Evolutionary conservation across 1,140 invertebrate genomes (phyloP), one percentile per base, ranked within the genome.

Genomic region (Penaeus chinensis): DNA sequence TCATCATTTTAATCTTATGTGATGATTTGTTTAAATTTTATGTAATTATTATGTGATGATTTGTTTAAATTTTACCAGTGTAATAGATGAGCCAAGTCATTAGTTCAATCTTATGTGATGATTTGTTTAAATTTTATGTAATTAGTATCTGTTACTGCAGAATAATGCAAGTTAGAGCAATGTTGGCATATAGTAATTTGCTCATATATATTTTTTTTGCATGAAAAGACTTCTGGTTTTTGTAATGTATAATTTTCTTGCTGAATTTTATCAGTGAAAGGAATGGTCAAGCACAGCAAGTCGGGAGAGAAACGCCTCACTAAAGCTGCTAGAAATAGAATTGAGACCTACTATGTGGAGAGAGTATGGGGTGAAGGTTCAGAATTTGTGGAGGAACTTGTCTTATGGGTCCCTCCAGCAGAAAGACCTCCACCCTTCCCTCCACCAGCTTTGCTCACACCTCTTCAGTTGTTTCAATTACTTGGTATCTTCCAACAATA

Each of bases 281-380:
- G 81, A 42, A 89, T 89, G 89, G 63, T 89, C 16, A 89, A 89
- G 74, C 80, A 83, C 37, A 87, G 84, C 54, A 89, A 89, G 63
- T 71, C 79, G 27, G 89, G 89, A 42, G 84, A 89, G 65, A 78
- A 71, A 61, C 89, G 89, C 5, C 66, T 89, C 19, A 83, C 79
- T 54, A 86, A 87, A 66, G 84, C 89, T 61, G 89, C 89, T 0
- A 78, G 84, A 79, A 82, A 71, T 5, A 71, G 89, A 32, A 80
- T 89, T 54, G 84, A 89, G 60, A 89, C 78, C 0, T 89, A 89
- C 62, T 89, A 86, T 83, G 84, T 89, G 27, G 89, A 89, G 54
- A 69, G 84, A 60, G 84, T 87, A 20, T 89, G 89, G 89, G 89
- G 89, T 24, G 84, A 85, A 65, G 89, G 89, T 2, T 83, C 84